Evolutionary conservation across 2,888 invertebrate species (phyloP), one percentile per base, ranked within the genome.

Genomic region (Eupithecia inturbata): DNA sequence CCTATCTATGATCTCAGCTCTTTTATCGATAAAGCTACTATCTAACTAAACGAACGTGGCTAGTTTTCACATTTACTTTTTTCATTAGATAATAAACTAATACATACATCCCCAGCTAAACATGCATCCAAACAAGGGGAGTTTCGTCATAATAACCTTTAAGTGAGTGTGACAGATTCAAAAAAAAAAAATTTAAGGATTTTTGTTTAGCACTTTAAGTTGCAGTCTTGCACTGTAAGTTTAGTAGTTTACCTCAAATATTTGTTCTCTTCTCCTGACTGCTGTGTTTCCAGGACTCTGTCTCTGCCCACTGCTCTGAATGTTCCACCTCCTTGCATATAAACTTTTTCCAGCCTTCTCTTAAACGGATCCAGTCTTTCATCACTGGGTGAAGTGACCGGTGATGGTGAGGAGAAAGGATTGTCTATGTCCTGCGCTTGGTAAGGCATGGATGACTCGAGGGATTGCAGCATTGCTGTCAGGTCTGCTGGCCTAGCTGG

Each of bases 351-450:
- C 0, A 92, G 91, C 81, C 93, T 88, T 7, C 89, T 81, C 0
- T 89, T 85, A 41, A 94, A 95, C 0, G 92, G 93, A 33, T 90
- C 87, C 28, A 91, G 68, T 70, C 91, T 82, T 16, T 94, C 95
- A 83, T 95, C 95, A 74, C 93, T 95, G 0, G 95, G 95, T 70
- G 95, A 95, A 7, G 95, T 95, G 4, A 95, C 82, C 0, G 95
- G 94, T 26, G 95, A 95, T 1, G 95, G 95, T 71, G 95, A 95
- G 3, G 95, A 95, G 81, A 95, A 95, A 0, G 95, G 95, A 74
- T 95, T 95, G 82, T 95, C 95, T 67, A 95, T 93, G 77, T 95
- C 94, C 72, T 92, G 93, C 31, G 94, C 94, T 53, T 93, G 89
- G 77, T 91, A 94, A 3, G 90, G 87, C 72, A 91, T 89, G 68